A percentile compares a stretch with the other conserved stretches of the same genome.
phyloP scores from a whole-genome alignment of 2,888 invertebrate species.

The Galeopsomyia nigrocyanea region DNA sequence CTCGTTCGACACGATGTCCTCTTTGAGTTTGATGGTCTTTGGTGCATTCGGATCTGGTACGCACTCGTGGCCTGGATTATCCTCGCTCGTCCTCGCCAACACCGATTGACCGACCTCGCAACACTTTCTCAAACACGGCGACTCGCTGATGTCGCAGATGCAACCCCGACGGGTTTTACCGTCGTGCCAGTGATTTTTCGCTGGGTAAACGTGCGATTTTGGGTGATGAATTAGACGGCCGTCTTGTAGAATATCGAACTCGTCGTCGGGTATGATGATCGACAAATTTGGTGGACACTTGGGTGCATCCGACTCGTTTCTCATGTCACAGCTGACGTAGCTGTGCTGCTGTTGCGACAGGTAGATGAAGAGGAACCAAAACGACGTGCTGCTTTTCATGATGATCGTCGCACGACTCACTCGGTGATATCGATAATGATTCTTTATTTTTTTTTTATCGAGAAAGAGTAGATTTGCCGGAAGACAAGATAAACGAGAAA shows the following conservation, averaged over 20 bases:
- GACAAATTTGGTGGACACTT: slow-evolving; percentile 49
- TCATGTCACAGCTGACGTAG: neutral
- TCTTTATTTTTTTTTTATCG: too few species aligned
- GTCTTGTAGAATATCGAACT: slow-evolving; percentile 6
- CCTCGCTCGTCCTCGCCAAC: neutral
- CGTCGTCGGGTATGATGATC: slow-evolving; percentile 28
- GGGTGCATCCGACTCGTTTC: neutral
- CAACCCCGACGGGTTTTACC: slow-evolving; percentile 54
- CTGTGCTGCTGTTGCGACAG: too few species aligned
- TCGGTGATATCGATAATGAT: neutral
- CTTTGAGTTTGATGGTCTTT: neutral
- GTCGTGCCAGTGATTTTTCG: slow-evolving; percentile 24
- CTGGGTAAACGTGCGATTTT: neutral
- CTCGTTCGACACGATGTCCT: neutral
- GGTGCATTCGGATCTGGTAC: too few species aligned
- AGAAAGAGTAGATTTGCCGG: neutral
- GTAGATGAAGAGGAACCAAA: neutral
- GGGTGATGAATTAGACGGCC: slow-evolving; percentile 43
- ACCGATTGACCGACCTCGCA: slow-evolving; percentile 50
- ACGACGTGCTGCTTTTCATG: neutral
- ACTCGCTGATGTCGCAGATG: slow-evolving; percentile 51
- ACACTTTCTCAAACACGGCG: slow-evolving; percentile 61
- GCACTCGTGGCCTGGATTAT: too few species aligned
- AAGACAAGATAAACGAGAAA: neutral
- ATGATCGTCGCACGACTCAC: neutral